Percentiles rank a stretch among this genome's conserved stretches.
Conservation (phyloP, 1,140 invertebrate genomes). For the Uloborus diversus region DNA sequence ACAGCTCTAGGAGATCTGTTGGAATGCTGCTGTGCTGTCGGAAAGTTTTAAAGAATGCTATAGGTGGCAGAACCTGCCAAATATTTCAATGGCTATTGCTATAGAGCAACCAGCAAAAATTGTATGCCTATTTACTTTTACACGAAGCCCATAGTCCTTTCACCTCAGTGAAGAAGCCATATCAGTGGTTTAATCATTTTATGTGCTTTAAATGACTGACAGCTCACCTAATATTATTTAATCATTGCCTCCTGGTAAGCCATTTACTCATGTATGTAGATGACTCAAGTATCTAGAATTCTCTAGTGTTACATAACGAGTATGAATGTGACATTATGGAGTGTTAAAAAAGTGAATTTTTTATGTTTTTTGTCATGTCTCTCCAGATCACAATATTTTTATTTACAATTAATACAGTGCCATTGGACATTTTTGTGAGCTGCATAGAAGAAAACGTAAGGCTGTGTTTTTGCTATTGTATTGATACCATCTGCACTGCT, state of each 20-base stretch:
- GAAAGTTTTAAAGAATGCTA: constrained; percentile 7
- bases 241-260: constrained; percentile 45
- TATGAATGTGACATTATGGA: constrained; percentile 42
- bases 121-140: constrained; percentile 50
- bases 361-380: constrained; percentile 43
- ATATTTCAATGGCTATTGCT: constrained; percentile 31
- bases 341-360: constrained; percentile 41
- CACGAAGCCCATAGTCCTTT: constrained; percentile 54
- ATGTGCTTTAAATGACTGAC: constrained; percentile 38
- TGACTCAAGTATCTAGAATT: constrained; percentile 50
- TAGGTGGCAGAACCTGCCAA: constrained; percentile 22
- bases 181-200: constrained; percentile 55
- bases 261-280: constrained; percentile 48
- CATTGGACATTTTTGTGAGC: constrained; percentile 50
- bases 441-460: constrained; percentile 27
- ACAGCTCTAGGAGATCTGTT: constrained; percentile 24
- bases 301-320: constrained; percentile 36
- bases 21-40: constrained; percentile 4
- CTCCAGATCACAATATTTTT: constrained; percentile 55
- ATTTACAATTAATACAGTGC: constrained; percentile 53
- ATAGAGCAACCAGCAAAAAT: constrained; percentile 37
- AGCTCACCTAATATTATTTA: constrained; percentile 50
- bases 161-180: constrained; percentile 53
- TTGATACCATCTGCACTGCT: constrained; percentile 17
- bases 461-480: constrained; percentile 18